phyloP scores from a whole-genome alignment of 2,888 invertebrate genomes.

The Pristionchus entomophagus region DNA sequence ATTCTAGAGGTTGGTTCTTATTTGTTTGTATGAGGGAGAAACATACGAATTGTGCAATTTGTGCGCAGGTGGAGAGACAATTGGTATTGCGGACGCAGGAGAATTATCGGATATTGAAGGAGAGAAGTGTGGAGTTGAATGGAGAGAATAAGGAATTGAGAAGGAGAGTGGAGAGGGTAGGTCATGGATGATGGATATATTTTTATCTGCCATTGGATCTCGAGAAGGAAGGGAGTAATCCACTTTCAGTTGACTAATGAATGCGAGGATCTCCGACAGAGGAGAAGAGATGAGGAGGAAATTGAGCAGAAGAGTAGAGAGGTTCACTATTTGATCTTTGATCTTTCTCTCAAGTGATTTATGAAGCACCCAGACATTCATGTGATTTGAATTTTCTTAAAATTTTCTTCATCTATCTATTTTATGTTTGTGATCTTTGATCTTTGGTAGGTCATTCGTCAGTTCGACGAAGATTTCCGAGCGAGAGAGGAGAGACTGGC shows the following conservation, averaged over 20 bases:
- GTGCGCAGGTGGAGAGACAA: constrained; percentile 4
- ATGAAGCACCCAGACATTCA: not conserved
- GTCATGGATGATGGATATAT: not conserved
- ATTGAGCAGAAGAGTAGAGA: constrained; percentile 22
- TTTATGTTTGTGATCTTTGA: not conserved
- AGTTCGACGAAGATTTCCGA: constrained; percentile 29
- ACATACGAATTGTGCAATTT: not conserved
- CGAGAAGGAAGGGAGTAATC: not conserved
- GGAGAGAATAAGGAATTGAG: constrained; percentile 41
- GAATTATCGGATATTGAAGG: constrained; percentile 38
- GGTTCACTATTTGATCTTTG: constrained; percentile 31
- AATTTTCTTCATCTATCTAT: not conserved
- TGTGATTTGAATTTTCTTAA: not conserved
- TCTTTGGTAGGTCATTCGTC: constrained; percentile 10
- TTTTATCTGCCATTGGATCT: too few species aligned
- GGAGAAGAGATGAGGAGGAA: constrained; percentile 25
- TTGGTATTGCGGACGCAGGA: constrained; percentile 36
- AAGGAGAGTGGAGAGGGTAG: constrained; percentile 2
- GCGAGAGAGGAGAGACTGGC: not conserved
- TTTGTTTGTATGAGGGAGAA: not conserved
- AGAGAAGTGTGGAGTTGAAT: constrained; percentile 26
- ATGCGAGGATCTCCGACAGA: not conserved
- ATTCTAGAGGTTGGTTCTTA: constrained; percentile 24
- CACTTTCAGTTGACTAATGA: not conserved
- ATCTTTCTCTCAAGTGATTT: not conserved